Percentiles rank a stretch among this genome's conserved stretches.
Conservation (phyloP, 2,888 invertebrate genomes). For the Epinotia nisella region DNA sequence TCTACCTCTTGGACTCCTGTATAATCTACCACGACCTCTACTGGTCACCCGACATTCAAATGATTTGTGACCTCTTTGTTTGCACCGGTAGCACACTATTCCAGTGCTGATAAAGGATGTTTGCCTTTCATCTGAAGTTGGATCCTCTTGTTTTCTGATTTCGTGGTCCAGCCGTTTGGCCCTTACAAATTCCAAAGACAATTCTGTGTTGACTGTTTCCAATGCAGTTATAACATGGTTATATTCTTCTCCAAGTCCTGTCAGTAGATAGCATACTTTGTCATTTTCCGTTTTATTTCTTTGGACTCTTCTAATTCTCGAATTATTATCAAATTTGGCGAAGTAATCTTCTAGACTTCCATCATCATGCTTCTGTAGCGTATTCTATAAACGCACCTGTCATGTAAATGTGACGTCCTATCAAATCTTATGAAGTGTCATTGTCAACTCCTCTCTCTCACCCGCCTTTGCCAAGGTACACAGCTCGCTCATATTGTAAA, state of each 20-base stretch:
- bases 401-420: no score
- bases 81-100: neutral
- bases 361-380: neutral
- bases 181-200: neutral
- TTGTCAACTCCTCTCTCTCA: no score
- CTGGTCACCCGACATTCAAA: neutral
- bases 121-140: neutral
- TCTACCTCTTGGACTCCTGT: neutral
- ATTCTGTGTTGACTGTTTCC: constrained; percentile 8
- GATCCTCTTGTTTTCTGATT: neutral
- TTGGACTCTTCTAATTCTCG: neutral
- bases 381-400: no score
- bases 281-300: neutral
- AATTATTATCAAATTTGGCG: neutral
- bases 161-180: neutral
- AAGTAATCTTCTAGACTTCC: neutral
- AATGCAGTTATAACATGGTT: constrained; percentile 22
- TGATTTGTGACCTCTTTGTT: neutral
- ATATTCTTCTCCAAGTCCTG: constrained; percentile 3
- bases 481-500: no score
- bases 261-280: neutral
- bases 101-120: neutral
- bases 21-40: neutral
- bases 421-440: no score
- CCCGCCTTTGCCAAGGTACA: no score